Base-by-base conservation (phyloP, 1,140 invertebrate genomes). In the Chironomus striatipennis region DNA sequence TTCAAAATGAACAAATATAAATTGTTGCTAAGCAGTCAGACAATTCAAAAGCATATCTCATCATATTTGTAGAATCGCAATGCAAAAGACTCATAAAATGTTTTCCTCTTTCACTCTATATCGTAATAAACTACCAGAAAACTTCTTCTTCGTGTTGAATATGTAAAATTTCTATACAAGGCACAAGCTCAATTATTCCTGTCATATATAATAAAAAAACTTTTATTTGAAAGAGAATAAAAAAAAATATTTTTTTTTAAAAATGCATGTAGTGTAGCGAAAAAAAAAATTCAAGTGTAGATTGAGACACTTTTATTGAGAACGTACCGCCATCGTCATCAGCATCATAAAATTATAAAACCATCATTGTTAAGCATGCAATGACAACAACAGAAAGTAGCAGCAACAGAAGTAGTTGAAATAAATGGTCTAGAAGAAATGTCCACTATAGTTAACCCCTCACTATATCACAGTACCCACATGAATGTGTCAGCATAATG, bases 291-390 rank as follows among this genome's bases (percentile, higher is more conserved):
- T 12, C 12, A n/a, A 57, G 47, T 57, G 9, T n/a, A 34, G 24
- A 34, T 34, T 34, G 24, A 34, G 24, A 34, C 24, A 34, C 24
- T 34, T 34, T 34, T 34, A 34, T 34, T 34, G 24, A 34, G 24
- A 34, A 34, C 24, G 24, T 34, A 57, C 47, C 12, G 12, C 47
- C 47, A 57, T 15, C 47, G 15, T 57, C 12, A 57, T 57, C 24
- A n/a, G 47, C 47, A 57, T 57, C 47, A 57, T 57, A 57, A 57
- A 57, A 57, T 57, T 57, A 57, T 57, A 57, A 57, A 57, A 57
- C 47, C 47, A 57, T 57, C 47, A 34, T 34, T 34, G 47, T 57
- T 57, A 57, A 57, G 47, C n/a, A 57, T 57, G 47, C 47, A 10
- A 57, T n/a, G 47, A 57, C 47, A 57, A n/a, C 47, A 15, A n/a